Percentiles rank a stretch among this genome's conserved stretches.
These are phyloP conservation scores for Drosophila busckii DNA, from an alignment of 1,140 invertebrate species.

Conservation along the genomic window DNA sequence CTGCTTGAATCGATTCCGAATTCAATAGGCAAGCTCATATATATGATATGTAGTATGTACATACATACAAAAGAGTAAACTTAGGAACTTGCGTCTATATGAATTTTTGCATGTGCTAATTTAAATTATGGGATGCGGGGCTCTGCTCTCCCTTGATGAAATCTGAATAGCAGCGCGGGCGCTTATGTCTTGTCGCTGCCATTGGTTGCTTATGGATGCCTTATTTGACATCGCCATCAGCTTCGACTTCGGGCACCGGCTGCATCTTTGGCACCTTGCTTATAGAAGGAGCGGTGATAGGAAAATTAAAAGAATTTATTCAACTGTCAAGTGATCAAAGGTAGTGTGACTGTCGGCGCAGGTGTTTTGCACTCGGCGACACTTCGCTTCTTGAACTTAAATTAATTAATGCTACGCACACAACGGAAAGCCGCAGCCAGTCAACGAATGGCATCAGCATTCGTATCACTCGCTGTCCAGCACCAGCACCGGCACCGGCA, in stretches of 20 bases:
- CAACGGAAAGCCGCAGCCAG: conserved; percentile 25
- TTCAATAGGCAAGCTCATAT: conserved; percentile 37
- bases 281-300: conserved; percentile 36
- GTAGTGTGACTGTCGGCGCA: conserved; percentile 63
- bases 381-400: conserved; percentile 67
- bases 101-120: too few species aligned
- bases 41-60: conserved; percentile 15
- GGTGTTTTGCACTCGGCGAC: conserved; percentile 74
- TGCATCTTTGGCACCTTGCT: not conserved
- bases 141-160: too few species aligned
- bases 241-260: not conserved
- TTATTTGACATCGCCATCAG: conserved; percentile 16
- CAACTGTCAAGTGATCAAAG: conserved; percentile 73
- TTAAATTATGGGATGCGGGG: too few species aligned
- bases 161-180: not conserved
- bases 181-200: conserved; percentile 1
- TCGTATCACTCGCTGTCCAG: conserved; percentile 25
- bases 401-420: conserved; percentile 70
- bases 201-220: conserved; percentile 9
- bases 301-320: conserved; percentile 71
- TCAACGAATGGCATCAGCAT: conserved; percentile 32
- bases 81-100: too few species aligned
- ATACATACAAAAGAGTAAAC: too few species aligned
- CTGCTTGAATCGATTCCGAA: conserved; percentile 33
- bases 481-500: too few species aligned